phyloP scores from a whole-genome alignment of 2,888 invertebrate genomes.

The Plebejus argus region DNA sequence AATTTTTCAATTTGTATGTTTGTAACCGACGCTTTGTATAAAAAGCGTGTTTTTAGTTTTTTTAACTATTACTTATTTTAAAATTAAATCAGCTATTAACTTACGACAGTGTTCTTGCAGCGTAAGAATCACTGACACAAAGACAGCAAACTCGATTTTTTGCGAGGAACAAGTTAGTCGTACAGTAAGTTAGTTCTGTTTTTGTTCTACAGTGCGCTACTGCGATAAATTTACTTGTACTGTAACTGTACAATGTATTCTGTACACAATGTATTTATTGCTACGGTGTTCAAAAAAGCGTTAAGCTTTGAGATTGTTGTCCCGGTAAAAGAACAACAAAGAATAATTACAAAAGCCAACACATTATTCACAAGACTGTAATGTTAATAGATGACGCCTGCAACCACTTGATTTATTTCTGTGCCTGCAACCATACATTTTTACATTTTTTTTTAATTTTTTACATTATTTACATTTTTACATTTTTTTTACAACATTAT shows the following conservation, averaged over 20 bases:
- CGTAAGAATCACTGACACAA: not conserved
- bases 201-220: not conserved
- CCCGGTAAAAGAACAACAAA: not conserved
- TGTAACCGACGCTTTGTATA: no score
- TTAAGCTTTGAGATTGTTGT: not conserved
- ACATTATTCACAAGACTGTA: not conserved
- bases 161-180: not conserved
- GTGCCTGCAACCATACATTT: no score
- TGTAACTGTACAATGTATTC: slow-evolving; percentile 6
- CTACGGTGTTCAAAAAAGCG: not conserved
- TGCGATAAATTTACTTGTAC: slow-evolving; percentile 13
- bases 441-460: no score
- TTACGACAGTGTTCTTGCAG: not conserved
- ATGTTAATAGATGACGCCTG: no score
- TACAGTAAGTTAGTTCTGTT: not conserved
- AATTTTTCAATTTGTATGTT: no score
- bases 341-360: not conserved
- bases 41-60: no score
- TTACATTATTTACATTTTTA: no score
- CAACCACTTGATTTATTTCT: no score
- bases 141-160: slow-evolving; percentile 14
- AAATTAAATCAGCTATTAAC: no score
- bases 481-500: no score
- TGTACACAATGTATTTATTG: slow-evolving; percentile 1
- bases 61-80: no score